A percentile compares a stretch with the other conserved stretches of the same genome.
phyloP scores from a whole-genome alignment of 2,113 vertebrate species.

The Chloroceryle aenea region DNA sequence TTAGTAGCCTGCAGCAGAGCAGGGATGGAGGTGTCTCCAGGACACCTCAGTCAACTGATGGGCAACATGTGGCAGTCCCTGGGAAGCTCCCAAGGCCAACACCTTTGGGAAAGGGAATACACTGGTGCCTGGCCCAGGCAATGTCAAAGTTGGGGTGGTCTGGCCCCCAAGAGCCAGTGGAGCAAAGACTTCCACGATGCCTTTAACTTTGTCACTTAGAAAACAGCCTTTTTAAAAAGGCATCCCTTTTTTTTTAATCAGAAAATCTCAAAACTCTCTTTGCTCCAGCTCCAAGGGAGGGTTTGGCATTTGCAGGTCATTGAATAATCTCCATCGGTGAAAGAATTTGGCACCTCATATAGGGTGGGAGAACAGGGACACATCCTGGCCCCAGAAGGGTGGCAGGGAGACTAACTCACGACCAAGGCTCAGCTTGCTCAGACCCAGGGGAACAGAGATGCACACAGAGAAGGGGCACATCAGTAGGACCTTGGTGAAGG shows the following conservation, averaged over 20 bases:
- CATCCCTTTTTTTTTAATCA: background rate
- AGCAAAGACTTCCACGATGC: background rate
- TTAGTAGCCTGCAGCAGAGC: background rate
- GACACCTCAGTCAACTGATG: background rate
- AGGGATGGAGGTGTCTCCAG: background rate
- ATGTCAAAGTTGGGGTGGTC: background rate
- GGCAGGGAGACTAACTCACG: background rate
- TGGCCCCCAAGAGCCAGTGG: background rate
- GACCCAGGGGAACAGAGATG: background rate
- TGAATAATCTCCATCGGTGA: background rate
- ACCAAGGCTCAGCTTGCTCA: background rate
- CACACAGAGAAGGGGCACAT: background rate
- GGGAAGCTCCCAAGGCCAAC: background rate
- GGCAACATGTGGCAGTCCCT: accelerated
- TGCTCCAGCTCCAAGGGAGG: background rate
- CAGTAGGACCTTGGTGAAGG: background rate
- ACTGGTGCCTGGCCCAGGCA: background rate
- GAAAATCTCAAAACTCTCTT: background rate
- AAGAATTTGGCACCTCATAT: background rate
- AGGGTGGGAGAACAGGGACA: background rate
- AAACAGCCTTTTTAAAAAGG: background rate
- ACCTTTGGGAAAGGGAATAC: background rate
- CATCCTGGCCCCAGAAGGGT: background rate
- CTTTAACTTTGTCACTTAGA: background rate
- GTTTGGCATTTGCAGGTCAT: background rate